Base-by-base conservation (phyloP, 2,888 invertebrate genomes). In the Petrophora chlorosata region DNA sequence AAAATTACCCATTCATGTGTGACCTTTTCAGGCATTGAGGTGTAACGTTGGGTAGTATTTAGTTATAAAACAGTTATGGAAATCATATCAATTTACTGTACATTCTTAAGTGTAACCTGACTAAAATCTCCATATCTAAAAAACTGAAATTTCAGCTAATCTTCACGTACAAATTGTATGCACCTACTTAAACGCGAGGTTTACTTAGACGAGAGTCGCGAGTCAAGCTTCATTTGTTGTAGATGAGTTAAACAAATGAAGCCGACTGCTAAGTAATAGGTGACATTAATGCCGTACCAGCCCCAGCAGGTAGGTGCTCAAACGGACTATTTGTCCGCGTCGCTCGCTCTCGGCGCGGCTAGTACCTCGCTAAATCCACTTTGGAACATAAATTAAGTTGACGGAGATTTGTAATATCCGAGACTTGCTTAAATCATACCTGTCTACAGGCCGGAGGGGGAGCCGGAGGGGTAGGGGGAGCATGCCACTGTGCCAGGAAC, bases 391-490 rank as follows among this genome's bases (percentile, higher is more conserved):
- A 51, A 59, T 59, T 56, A 53, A 51, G 46, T 56, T 56, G 46
- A 57, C 49, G 43, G 51, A 50, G 56, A 61, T 58, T 61, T 54
- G 58, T 58, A 54, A 56, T 53, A 56, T 49, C 56, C 52, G 40
- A 42, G 49, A 49, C 36, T 34, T 56, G 49, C 35, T 46, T 55
- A 53, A 47, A 51, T 53, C 50, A 48, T 53, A 51, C 47, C 50
- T 55, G 50, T 50, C 55, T 51, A 30, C 49, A 36, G 47, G 34
- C 26, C 14, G 28, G 22, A 3, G 26, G 16, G 28, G 1, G 5
- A 9, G 28, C 2, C 3, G 25, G 16, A 2, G 12, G 19, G 25
- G 15, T 5, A 3, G 8, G 5, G 19, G 38, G 23, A n/a, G 30
- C 3, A 19, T 28, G 35, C 35, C 30, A 26, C 46, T 35, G 35